phyloP scores from a whole-genome alignment of 2,797 vertebrate species.

The Hoplostethus mediterraneus region DNA sequence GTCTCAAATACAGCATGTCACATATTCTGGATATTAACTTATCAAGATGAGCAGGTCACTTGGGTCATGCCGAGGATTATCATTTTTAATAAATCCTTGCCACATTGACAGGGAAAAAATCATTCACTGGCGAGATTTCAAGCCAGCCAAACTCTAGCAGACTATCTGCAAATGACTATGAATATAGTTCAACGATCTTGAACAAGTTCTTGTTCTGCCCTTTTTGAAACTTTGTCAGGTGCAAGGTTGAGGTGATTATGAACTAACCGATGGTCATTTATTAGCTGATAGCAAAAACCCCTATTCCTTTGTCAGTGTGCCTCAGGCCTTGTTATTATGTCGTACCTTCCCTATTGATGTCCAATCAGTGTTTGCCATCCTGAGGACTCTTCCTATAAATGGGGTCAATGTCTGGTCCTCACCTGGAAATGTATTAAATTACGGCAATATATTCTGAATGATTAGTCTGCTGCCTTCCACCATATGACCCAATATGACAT shows the following conservation, averaged over 20 bases:
- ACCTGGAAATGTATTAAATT: constrained; percentile 70
- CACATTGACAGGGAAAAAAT: constrained; percentile 17
- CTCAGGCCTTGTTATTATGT: constrained; percentile 47
- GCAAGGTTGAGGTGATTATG: constrained; percentile 41
- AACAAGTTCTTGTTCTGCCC: constrained; percentile 16
- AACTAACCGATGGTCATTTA: constrained; percentile 47
- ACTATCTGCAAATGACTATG: constrained; percentile 7
- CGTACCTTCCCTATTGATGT: constrained; percentile 43
- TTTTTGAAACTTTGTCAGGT: constrained; percentile 46
- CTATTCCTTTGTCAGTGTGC: constrained; percentile 23
- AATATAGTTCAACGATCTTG: constrained; percentile 45
- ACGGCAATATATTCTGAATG: constrained; percentile 53
- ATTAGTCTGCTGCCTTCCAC: constrained; percentile 39
- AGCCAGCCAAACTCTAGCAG: constrained; percentile 32
- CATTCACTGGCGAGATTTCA: constrained; percentile 26
- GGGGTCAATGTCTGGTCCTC: constrained; percentile 61
- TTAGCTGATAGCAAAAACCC: constrained; percentile 24
- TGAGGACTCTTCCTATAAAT: constrained; percentile 50
- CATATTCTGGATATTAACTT: constrained; percentile 35
- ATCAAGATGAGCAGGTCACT: constrained; percentile 47
- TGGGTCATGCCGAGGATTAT: constrained; percentile 49
- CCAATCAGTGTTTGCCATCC: constrained; percentile 31
- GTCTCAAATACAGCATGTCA: constrained; percentile 26
- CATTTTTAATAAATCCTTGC: constrained; percentile 50
- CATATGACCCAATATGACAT: constrained; percentile 41